A percentile compares a stretch with the other conserved stretches of the same genome.
Evolutionary conservation across 2,888 invertebrate species (phyloP).

Genomic region (Epiblema foenella): DNA sequence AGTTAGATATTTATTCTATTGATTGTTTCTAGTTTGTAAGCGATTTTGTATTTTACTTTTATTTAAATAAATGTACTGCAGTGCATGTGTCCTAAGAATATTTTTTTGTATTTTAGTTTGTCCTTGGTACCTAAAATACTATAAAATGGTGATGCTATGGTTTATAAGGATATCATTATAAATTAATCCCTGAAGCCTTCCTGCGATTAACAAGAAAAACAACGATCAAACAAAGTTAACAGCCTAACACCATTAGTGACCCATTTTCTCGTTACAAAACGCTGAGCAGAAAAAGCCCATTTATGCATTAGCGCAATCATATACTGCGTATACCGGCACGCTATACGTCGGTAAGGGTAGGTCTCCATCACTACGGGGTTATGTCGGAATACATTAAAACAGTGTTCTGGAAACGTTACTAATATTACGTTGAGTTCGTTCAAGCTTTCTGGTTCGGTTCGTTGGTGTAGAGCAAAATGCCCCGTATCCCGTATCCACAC

Average conservation of each 20-base stretch:
- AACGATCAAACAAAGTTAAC: constrained; percentile 35
- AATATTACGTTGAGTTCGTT: background rate
- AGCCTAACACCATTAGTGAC: constrained; percentile 37
- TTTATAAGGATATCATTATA: background rate
- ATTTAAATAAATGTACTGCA: too few relatives aligned
- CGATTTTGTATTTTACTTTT: too few relatives aligned
- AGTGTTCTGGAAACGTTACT: background rate
- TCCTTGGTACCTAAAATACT: background rate
- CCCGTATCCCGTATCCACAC: too few relatives aligned
- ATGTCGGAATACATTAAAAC: background rate
- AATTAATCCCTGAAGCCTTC: constrained; percentile 14
- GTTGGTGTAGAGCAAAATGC: too few relatives aligned
- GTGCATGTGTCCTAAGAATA: too few relatives aligned
- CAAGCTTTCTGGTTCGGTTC: too few relatives aligned
- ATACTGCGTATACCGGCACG: constrained; percentile 5
- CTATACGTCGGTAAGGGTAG: constrained; percentile 1
- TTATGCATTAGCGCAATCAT: constrained; percentile 39
- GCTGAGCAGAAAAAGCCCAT: constrained; percentile 24
- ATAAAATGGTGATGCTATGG: background rate
- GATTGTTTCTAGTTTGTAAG: too few relatives aligned
- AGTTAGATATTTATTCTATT: too few relatives aligned
- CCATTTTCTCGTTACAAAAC: constrained; percentile 38
- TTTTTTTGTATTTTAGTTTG: too few relatives aligned
- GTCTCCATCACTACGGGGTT: background rate
- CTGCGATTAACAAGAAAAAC: constrained; percentile 35